phyloP scores from a whole-genome alignment of 2,888 invertebrate genomes.

The Melanargia galathea region DNA sequence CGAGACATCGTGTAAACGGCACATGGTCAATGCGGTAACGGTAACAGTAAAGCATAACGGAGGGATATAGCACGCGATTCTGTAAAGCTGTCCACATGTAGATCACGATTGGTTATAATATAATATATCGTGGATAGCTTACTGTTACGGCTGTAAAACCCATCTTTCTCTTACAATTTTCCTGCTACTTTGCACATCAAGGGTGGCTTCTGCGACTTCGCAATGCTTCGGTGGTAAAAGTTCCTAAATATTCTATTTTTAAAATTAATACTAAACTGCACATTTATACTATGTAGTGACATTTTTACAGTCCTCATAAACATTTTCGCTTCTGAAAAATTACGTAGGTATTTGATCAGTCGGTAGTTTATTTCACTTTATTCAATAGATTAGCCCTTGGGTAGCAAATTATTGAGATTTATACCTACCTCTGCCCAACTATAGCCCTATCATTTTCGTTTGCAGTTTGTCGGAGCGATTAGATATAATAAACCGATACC shows the following conservation, averaged over 20 bases:
- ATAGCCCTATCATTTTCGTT: too few species aligned
- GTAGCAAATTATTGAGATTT: too few species aligned
- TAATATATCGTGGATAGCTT: conserved; percentile 35
- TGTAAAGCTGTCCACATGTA: conserved; percentile 42
- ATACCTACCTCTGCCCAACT: too few species aligned
- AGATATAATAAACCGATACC: too few species aligned
- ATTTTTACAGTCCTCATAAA: too few species aligned
- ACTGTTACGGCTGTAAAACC: conserved; percentile 38
- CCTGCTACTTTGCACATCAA: conserved; percentile 7
- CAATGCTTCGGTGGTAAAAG: background rate
- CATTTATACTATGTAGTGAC: too few species aligned
- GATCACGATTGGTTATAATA: conserved; percentile 45
- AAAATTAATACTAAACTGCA: too few species aligned
- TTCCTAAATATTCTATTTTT: background rate
- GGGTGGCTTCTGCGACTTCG: background rate
- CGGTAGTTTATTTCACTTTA: too few species aligned
- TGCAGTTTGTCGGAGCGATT: too few species aligned
- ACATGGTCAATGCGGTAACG: conserved; percentile 72
- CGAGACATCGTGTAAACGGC: conserved; percentile 40
- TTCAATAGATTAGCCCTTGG: too few species aligned
- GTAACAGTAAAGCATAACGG: conserved; percentile 61
- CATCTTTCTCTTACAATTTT: conserved; percentile 12
- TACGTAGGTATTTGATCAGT: too few species aligned
- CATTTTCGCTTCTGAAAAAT: too few species aligned
- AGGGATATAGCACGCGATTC: conserved; percentile 49